Evolutionary conservation across 2,888 invertebrate species (phyloP), one percentile per base, ranked within the genome.

Genomic region (Xiphydria camelus): DNA sequence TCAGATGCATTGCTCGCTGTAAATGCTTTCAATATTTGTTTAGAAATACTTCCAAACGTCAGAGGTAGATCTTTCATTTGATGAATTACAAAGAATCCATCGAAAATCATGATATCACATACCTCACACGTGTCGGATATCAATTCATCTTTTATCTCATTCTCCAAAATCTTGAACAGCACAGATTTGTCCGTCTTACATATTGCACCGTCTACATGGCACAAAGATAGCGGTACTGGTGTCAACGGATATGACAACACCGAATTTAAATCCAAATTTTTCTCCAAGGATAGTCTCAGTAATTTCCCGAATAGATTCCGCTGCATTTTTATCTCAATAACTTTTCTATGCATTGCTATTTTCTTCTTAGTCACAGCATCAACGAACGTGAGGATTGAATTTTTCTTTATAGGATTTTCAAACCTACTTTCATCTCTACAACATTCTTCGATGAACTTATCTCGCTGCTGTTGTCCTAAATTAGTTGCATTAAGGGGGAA

Each of bases 381-480:
- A 36, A 64, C 60, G 45, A 69, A 67, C 51, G 67, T 67, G 1
- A 12, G 12, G 17, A 65, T 62, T 56, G 58, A 58, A 25, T 61
- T 61, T 19, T 59, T 47, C 47, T 44, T 55, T 35, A 63, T 63
- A 20, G 58, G 41, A 54, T 51, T 63, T 7, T 51, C 55, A 14
- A 68, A 68, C 58, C 60, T 57, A 52, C 1, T 10, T 2, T 26
- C 4, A n/a, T 36, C 25, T 47, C 31, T 32, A 49, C 31, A 40
- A 59, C 48, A 53, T n/a, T n/a, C n/a, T n/a, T n/a, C n/a, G n/a
- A n/a, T n/a, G n/a, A n/a, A n/a, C n/a, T n/a, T n/a, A n/a, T n/a
- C n/a, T n/a, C n/a, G n/a, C n/a, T 60, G 55, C 49, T 51, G 17
- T 26, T 47, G 1, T 15, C 63, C 61, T 26, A 23, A 2, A 43